Evolutionary conservation across 2,113 vertebrate genomes (phyloP).

Genomic region (Indicator maculatus): DNA sequence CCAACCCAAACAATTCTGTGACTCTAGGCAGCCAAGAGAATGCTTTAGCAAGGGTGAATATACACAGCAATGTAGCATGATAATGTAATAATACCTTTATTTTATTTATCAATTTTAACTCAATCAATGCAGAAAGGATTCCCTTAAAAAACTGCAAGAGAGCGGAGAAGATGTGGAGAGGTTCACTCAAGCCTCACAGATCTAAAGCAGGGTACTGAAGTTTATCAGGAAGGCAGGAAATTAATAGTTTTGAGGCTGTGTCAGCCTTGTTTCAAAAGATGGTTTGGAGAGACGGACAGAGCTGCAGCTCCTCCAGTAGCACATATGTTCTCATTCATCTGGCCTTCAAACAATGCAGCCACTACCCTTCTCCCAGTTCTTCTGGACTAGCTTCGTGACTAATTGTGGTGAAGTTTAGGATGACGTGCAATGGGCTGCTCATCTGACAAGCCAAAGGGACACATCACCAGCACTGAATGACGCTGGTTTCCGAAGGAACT

Average conservation of each 20-base stretch:
- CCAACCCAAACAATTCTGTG: no score
- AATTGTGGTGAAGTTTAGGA: constrained; percentile 33
- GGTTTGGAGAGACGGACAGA: background rate
- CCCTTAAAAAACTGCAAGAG: background rate
- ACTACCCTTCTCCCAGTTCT: constrained; percentile 36
- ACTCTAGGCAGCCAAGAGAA: background rate
- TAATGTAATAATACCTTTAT: background rate
- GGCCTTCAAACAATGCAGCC: constrained; percentile 43
- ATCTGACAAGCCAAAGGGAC: constrained; percentile 1
- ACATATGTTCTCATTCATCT: constrained; percentile 59
- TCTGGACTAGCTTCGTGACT: constrained; percentile 28
- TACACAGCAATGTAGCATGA: background rate
- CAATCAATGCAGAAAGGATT: background rate
- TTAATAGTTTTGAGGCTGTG: constrained; percentile 28
- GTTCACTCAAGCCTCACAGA: background rate
- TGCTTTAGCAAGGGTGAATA: background rate
- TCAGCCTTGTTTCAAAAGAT: constrained; percentile 44
- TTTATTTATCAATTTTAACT: background rate
- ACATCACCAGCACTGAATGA: constrained; percentile 10
- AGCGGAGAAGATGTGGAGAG: background rate
- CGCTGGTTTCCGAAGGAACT: background rate
- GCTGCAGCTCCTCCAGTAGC: background rate
- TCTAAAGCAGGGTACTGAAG: background rate
- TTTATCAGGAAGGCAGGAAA: constrained; percentile 36
- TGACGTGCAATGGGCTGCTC: constrained; percentile 7